Evolutionary conservation across 1,140 invertebrate species (phyloP).

Genomic region (Eubasilissa regina): DNA sequence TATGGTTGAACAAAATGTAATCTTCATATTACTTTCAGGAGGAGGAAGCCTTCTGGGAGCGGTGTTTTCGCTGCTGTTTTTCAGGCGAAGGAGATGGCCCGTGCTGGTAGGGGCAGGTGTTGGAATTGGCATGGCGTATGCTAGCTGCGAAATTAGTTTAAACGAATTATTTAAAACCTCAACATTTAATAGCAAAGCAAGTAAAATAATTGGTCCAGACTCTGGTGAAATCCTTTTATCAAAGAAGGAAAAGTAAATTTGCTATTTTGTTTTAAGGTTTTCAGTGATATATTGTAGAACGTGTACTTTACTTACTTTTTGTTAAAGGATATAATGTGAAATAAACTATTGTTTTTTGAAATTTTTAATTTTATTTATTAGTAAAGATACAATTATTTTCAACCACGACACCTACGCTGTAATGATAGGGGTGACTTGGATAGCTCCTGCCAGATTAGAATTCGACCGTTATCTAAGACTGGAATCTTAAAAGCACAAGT

Average conservation of each 20-base stretch:
- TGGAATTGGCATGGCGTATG: constrained; percentile 84
- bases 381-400: too few species aligned
- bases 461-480: too few species aligned
- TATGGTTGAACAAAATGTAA: background rate
- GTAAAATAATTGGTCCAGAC: constrained; percentile 45
- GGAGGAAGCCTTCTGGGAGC: constrained; percentile 79
- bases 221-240: constrained; percentile 49
- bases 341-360: constrained; percentile 36
- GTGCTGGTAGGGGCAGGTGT: constrained; percentile 81
- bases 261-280: constrained; percentile 20
- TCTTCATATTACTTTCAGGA: constrained; percentile 70
- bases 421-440: too few species aligned
- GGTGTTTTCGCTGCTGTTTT: constrained; percentile 80
- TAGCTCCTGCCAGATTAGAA: too few species aligned
- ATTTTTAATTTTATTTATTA: background rate
- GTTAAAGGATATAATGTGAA: constrained; percentile 36
- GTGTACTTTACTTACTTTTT: constrained; percentile 36
- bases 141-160: constrained; percentile 81
- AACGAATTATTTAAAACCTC: constrained; percentile 64
- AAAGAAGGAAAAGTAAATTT: constrained; percentile 23
- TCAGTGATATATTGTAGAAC: constrained; percentile 21
- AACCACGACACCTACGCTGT: too few species aligned
- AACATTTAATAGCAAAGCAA: constrained; percentile 38
- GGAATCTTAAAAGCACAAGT: too few species aligned
- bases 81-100: constrained; percentile 80